Evolutionary conservation across 2,797 vertebrate genomes (phyloP).

Genomic region (Lacerta bilineata): DNA sequence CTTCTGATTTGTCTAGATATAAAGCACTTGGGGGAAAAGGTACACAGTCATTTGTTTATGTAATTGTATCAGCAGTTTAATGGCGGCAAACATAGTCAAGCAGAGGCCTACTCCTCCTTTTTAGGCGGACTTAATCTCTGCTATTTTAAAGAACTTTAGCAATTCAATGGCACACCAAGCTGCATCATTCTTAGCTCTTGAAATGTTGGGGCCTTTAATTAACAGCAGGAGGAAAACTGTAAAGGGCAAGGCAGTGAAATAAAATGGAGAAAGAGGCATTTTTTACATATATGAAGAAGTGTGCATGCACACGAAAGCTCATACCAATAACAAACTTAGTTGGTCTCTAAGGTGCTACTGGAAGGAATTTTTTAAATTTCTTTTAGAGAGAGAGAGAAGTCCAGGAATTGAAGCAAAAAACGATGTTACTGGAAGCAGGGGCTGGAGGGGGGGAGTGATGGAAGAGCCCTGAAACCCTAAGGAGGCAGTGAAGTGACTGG

Average conservation of each 20-base stretch:
- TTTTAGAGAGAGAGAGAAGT: background rate
- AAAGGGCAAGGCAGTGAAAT: background rate
- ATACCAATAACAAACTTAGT: too few species aligned
- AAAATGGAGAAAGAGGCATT: background rate
- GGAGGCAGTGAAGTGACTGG: background rate
- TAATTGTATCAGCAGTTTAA: conserved; percentile 72
- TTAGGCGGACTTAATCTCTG: conserved; percentile 58
- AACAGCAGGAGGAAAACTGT: conserved; percentile 43
- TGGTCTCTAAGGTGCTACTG: too few species aligned
- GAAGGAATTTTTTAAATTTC: too few species aligned
- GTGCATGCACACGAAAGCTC: too few species aligned
- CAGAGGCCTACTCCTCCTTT: conserved; percentile 27
- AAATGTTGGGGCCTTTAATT: conserved; percentile 70
- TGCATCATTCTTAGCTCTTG: conserved; percentile 61
- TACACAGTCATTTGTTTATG: conserved; percentile 70
- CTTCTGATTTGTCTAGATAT: conserved; percentile 74
- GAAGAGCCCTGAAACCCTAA: background rate
- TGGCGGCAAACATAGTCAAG: conserved; percentile 56
- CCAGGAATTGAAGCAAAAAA: background rate
- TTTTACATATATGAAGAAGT: background rate
- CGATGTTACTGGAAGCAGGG: background rate
- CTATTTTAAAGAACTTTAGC: conserved; percentile 58
- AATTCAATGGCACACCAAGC: conserved; percentile 56
- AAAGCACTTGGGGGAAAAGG: conserved; percentile 70
- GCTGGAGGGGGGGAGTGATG: background rate